Evolutionary conservation across 2,888 invertebrate genomes (phyloP).

Genomic region (Uropetala carovei): DNA sequence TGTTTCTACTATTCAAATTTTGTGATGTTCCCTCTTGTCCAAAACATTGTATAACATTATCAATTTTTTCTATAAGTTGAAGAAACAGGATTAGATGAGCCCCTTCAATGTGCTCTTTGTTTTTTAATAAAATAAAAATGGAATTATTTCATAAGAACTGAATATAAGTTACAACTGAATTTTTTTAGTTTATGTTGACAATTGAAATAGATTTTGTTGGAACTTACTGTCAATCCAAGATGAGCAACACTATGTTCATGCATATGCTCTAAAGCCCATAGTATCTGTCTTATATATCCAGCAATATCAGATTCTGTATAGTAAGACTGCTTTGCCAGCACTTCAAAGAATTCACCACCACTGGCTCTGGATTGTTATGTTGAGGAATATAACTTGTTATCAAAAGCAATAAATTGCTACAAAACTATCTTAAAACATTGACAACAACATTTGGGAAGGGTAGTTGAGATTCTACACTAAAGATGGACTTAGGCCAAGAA

Average conservation of each 20-base stretch:
- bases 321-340: conserved; percentile 81
- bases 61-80: no score
- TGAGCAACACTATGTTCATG: conserved; percentile 93
- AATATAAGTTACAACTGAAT: no score
- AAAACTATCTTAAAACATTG: no score
- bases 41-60: not conserved
- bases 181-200: no score
- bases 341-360: conserved; percentile 90
- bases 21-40: not conserved
- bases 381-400: conserved; percentile 69
- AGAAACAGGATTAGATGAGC: no score
- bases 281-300: conserved; percentile 88
- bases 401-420: no score
- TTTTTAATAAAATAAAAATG: no score
- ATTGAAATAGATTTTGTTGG: not conserved
- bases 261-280: conserved; percentile 93
- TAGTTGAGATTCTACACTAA: not conserved
- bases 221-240: conserved; percentile 91
- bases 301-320: conserved; percentile 94
- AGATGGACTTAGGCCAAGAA: not conserved
- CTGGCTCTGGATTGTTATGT: conserved; percentile 79
- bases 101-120: no score
- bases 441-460: no score
- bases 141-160: no score
- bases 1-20: no score